Evolutionary conservation across 2,888 invertebrate species (phyloP).

Genomic region (Horisme vitalbata): DNA sequence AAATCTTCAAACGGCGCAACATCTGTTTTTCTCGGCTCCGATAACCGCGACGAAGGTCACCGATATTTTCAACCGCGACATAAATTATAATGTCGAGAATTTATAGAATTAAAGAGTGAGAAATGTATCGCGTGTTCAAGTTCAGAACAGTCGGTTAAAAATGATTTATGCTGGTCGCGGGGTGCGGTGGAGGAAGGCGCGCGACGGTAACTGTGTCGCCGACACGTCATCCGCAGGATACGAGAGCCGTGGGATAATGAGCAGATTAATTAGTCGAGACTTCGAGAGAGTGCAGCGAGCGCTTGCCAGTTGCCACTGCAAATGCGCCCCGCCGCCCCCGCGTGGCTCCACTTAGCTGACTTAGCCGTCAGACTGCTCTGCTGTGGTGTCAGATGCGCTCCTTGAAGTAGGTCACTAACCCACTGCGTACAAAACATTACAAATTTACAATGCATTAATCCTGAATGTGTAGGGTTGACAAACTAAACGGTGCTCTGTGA

Average conservation of each 20-base stretch:
- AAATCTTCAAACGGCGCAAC: conserved; percentile 13
- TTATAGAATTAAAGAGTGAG: conserved; percentile 19
- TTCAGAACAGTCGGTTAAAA: conserved; percentile 17
- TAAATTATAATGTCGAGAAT: conserved; percentile 25
- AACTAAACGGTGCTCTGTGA: no score
- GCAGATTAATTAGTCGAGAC: conserved; percentile 16
- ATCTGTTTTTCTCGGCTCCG: conserved; percentile 20
- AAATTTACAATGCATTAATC: no score
- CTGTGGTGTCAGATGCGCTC: conserved; percentile 13
- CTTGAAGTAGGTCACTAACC: conserved; percentile 32
- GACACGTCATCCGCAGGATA: conserved; percentile 1
- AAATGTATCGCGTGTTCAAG: conserved; percentile 26
- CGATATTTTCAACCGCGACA: conserved; percentile 30
- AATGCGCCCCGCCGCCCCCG: neutral
- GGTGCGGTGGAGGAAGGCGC: neutral
- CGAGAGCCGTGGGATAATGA: conserved; percentile 26
- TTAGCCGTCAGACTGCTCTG: no score
- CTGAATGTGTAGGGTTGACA: no score
- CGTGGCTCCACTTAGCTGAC: no score
- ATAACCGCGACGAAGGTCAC: conserved; percentile 30
- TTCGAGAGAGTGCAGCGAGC: conserved; percentile 13
- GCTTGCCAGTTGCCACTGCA: neutral
- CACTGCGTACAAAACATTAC: conserved; percentile 8
- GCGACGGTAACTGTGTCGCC: conserved; percentile 3
- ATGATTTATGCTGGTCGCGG: conserved; percentile 10